Base-by-base conservation (phyloP, 2,113 vertebrate species). In the Sorex fumeus region DNA sequence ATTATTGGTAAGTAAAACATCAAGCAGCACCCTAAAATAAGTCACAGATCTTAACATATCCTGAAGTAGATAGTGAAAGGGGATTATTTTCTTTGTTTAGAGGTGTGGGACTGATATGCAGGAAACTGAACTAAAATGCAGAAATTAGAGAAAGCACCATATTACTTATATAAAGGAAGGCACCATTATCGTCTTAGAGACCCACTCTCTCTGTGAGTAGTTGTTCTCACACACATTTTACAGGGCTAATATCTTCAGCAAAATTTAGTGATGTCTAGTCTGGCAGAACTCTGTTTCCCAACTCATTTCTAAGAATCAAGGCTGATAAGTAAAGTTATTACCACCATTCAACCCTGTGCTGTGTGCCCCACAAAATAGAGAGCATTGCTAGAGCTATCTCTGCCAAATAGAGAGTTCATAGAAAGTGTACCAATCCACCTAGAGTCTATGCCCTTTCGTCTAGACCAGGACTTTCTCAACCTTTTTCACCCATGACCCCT, bases 271-370 rank as follows among this genome's bases (percentile, higher is more conserved):
- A 23, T 15, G 45, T 53, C 10, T 18, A 79, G 11, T 19, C 30
- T 18, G 12, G 30, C 13, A 47, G 40, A 70, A 75, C 13, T 19
- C 23, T 32, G 30, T 27, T 36, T 10, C 12, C 43, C 60, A 77
- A 23, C 34, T 79, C 43, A 45, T 47, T 62, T 75, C 30, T 76
- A n/a, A 87, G 77, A 91, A 32, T 25, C 32, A 45, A 72, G 16
- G 30, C 34, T 34, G 8, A 19, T 21, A 62, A 40, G 8, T 40
- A 34, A 84, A 89, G 32, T 3, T 19, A 45, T 15, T 8, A 28
- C 8, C 62, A 57, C 15, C 10, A 28, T 72, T 53, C 1, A 6
- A 1, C 15, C 1, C 7, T 45, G 12, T 34, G 1, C 1, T 25
- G 2, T 11, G 3, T 6, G 6, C 9, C n/a, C 66, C 2, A 34